Conservation (phyloP, 2,113 vertebrate genomes). For the Tachycineta bicolor region DNA sequence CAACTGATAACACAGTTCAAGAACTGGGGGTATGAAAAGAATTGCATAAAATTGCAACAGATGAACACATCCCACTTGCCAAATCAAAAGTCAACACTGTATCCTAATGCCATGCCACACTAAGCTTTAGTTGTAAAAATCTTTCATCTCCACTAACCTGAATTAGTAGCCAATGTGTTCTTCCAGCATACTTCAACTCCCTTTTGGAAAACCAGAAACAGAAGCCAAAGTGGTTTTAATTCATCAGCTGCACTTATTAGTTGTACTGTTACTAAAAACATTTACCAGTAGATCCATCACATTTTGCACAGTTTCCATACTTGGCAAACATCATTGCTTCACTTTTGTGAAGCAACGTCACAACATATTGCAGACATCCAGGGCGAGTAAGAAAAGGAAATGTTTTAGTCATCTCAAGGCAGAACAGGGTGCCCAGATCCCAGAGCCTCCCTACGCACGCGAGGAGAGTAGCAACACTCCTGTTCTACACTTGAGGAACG, state of each 20-base stretch:
- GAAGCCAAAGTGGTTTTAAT: not conserved
- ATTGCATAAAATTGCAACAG: not conserved
- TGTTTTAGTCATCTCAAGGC: not conserved
- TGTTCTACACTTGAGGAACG: not conserved
- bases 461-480: not conserved
- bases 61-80: not conserved
- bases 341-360: not conserved
- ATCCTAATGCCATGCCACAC: not conserved
- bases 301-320: not conserved
- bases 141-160: not conserved
- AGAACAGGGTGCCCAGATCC: not conserved
- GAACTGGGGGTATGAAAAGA: not conserved
- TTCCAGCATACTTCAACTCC: not conserved
- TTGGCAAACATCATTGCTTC: not conserved
- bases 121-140: not conserved
- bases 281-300: not conserved
- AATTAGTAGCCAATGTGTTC: not conserved
- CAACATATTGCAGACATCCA: not conserved
- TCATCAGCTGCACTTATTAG: not conserved
- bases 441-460: accelerated
- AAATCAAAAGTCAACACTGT: not conserved
- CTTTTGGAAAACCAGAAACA: not conserved
- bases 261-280: not conserved
- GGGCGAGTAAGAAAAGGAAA: not conserved
- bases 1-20: not conserved